Conservation (phyloP, 1,140 invertebrate genomes). For the Drosophila azteca region DNA sequence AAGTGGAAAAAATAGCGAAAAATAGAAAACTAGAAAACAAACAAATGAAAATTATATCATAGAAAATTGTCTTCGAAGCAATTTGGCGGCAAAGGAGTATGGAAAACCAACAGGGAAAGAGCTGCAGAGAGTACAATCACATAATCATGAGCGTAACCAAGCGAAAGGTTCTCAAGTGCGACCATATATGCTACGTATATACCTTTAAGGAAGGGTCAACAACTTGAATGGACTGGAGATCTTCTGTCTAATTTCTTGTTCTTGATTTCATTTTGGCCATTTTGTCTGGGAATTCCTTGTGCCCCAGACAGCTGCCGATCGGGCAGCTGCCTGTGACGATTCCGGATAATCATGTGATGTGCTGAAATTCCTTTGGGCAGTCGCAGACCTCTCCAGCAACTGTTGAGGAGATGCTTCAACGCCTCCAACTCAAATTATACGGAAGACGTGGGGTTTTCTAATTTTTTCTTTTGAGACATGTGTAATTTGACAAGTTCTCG, state of each 20-base stretch:
- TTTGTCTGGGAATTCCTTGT: not conserved
- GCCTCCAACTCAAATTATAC: slow-evolving; percentile 19
- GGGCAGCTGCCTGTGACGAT: slow-evolving; percentile 36
- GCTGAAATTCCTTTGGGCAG: slow-evolving; percentile 16
- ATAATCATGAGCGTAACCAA: slow-evolving; percentile 39
- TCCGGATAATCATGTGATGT: slow-evolving; percentile 36
- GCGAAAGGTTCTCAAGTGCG: slow-evolving; percentile 49
- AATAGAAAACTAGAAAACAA: slow-evolving; percentile 49
- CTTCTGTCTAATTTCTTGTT: not conserved
- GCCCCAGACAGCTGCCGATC: slow-evolving; percentile 18
- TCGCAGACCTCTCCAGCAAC: too few species aligned
- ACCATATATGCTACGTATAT: not conserved
- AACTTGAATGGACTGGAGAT: slow-evolving; percentile 46
- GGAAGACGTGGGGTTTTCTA: not conserved
- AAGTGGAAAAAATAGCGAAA: slow-evolving; percentile 40
- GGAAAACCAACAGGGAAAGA: slow-evolving; percentile 3
- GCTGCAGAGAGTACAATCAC: slow-evolving; percentile 18
- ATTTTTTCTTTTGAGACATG: slow-evolving; percentile 3
- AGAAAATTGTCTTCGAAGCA: slow-evolving; percentile 47
- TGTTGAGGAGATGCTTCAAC: too few species aligned
- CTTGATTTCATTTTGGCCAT: slow-evolving; percentile 1
- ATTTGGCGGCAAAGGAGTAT: slow-evolving; percentile 28
- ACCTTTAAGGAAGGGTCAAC: slow-evolving; percentile 58
- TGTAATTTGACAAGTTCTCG: slow-evolving; percentile 57
- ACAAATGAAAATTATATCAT: slow-evolving; percentile 59